A percentile compares a stretch with the other conserved stretches of the same genome.
Evolutionary conservation across 1,140 invertebrate species (phyloP).

Genomic region (Eubasilissa regina): DNA sequence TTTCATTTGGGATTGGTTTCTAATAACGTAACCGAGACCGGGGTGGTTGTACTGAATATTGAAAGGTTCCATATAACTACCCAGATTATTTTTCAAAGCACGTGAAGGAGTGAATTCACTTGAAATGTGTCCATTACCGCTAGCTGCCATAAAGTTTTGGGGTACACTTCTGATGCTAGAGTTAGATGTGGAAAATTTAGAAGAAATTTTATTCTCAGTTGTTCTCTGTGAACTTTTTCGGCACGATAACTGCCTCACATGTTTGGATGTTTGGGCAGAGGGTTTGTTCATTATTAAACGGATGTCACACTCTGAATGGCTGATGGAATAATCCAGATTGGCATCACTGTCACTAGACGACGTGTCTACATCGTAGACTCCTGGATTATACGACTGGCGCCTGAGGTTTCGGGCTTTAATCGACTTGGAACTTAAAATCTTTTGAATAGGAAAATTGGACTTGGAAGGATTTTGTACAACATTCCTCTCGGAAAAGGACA

Average conservation of each 20-base stretch:
- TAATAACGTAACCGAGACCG: not conserved
- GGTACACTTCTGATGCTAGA: slow-evolving; percentile 69
- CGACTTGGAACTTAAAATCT: slow-evolving; percentile 50
- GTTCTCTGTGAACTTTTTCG: slow-evolving; percentile 52
- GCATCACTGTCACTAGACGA: slow-evolving; percentile 64
- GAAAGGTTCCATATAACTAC: slow-evolving; percentile 27
- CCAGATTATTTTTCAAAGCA: not conserved
- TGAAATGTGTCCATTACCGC: slow-evolving; percentile 9
- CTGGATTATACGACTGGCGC: slow-evolving; percentile 73
- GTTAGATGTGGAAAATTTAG: slow-evolving; percentile 67
- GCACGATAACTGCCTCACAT: slow-evolving; percentile 42
- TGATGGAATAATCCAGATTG: slow-evolving; percentile 63
- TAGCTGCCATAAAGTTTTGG: slow-evolving; percentile 57
- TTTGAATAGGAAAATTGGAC: slow-evolving; percentile 34
- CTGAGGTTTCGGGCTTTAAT: slow-evolving; percentile 71
- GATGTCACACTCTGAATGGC: slow-evolving; percentile 68
- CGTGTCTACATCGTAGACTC: slow-evolving; percentile 67
- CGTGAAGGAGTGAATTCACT: slow-evolving; percentile 7
- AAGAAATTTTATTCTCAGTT: slow-evolving; percentile 41
- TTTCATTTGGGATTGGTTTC: slow-evolving; percentile 25
- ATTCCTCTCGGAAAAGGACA: slow-evolving; percentile 58
- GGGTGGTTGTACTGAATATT: slow-evolving; percentile 13
- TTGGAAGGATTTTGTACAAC: slow-evolving; percentile 58
- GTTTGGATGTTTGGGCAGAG: slow-evolving; percentile 31
- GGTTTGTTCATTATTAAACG: slow-evolving; percentile 60